phyloP scores from a whole-genome alignment of 2,888 invertebrate species.

The Nomada fabriciana region DNA sequence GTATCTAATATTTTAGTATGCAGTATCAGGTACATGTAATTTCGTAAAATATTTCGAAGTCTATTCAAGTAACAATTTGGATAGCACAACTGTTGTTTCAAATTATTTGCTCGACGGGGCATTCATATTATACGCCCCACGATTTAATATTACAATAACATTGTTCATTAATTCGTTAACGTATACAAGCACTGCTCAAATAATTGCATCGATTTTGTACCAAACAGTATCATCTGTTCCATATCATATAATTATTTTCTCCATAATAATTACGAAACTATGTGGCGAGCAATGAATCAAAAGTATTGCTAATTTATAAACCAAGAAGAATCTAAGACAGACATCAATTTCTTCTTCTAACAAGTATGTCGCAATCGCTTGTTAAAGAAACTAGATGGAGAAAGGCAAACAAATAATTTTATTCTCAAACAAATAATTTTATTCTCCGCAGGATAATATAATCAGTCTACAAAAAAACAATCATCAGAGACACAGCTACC shows the following conservation, averaged over 20 bases:
- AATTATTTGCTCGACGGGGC: conserved; percentile 31
- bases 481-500: too few relatives aligned
- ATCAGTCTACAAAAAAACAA: too few relatives aligned
- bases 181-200: conserved; percentile 18
- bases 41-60: background rate
- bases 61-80: conserved; percentile 33
- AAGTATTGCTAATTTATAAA: too few relatives aligned
- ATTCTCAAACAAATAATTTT: too few relatives aligned
- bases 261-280: conserved; percentile 23
- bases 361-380: too few relatives aligned
- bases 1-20: background rate
- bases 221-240: conserved; percentile 19
- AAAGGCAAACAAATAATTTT: too few relatives aligned
- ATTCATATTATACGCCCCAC: background rate
- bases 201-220: conserved; percentile 41
- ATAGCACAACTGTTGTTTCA: conserved; percentile 4
- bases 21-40: background rate
- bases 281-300: background rate
- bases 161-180: conserved; percentile 35
- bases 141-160: conserved; percentile 40
- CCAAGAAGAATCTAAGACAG: too few relatives aligned
- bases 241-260: conserved; percentile 37
- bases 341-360: too few relatives aligned
- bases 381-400: too few relatives aligned
- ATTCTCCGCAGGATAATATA: too few relatives aligned